These are phyloP conservation scores for Magallana gigas DNA, from an alignment of 1,140 invertebrate species.

Conservation along the genomic window DNA sequence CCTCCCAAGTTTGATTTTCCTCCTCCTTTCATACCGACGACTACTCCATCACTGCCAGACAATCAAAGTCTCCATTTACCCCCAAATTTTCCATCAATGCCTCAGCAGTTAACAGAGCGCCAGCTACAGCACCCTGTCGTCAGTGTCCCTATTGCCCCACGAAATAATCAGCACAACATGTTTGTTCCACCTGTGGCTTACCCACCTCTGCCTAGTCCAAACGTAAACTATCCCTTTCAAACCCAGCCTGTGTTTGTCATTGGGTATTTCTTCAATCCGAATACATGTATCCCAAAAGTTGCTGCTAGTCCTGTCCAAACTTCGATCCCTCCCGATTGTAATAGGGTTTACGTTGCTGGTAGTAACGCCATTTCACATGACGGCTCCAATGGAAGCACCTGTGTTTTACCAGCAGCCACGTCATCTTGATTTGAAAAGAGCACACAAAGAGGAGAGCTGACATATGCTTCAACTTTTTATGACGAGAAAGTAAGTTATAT, in stretches of 20 bases:
- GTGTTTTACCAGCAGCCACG: no score
- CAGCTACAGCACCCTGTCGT: neutral
- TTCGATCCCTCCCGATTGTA: neutral
- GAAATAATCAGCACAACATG: neutral
- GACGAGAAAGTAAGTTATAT: no score
- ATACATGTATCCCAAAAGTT: neutral
- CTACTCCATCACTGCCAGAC: neutral
- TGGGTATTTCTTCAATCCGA: neutral
- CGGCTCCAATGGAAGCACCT: no score
- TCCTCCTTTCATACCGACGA: neutral
- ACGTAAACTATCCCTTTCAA: neutral
- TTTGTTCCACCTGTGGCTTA: neutral
- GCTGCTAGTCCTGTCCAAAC: neutral
- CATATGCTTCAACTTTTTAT: no score
- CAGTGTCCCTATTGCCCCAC: neutral
- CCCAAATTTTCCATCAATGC: neutral
- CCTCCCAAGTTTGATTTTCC: neutral
- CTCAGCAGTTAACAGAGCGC: no score
- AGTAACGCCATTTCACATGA: no score
- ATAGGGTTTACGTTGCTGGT: no score
- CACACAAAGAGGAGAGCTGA: no score
- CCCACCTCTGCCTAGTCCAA: neutral
- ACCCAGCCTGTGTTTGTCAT: neutral
- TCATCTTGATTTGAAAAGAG: no score
- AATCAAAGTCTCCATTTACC: neutral